phyloP scores from a whole-genome alignment of 2,113 vertebrate species.

The Leptosomus discolor region DNA sequence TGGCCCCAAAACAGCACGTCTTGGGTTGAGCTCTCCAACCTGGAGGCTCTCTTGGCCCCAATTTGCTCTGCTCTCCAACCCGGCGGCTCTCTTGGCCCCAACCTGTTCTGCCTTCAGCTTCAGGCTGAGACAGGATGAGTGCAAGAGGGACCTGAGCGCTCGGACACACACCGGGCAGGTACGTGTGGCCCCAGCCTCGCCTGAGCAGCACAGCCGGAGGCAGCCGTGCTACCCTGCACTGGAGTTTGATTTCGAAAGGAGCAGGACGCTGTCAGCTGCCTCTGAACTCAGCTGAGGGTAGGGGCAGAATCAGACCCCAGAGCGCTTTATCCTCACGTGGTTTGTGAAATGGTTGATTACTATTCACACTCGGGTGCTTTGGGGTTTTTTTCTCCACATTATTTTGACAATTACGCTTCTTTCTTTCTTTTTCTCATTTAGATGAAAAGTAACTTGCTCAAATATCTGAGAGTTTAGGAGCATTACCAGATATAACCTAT shows the following conservation, averaged over 20 bases:
- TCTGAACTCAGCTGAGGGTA: neutral
- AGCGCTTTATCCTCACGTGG: neutral
- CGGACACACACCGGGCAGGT: rapidly evolving
- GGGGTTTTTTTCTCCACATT: rapidly evolving
- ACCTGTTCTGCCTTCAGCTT: neutral
- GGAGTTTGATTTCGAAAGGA: neutral
- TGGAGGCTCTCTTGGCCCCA: neutral
- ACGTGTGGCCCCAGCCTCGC: neutral
- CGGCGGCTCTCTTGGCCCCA: neutral
- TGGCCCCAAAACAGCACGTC: neutral
- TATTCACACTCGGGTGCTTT: neutral
- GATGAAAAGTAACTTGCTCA: neutral
- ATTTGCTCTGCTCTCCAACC: too few relatives aligned
- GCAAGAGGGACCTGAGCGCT: rapidly evolving
- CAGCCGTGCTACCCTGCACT: neutral
- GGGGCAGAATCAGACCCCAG: neutral
- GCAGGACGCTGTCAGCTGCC: neutral
- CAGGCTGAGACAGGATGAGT: neutral
- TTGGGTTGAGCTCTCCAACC: neutral
- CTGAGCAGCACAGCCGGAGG: rapidly evolving
- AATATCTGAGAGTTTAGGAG: neutral
- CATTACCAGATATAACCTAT: neutral
- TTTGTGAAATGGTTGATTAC: neutral
- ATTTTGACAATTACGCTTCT: neutral
- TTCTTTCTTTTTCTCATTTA: neutral